Conservation (phyloP, 92 coral and sea anemone species). For the Palythoa heliodiscus region DNA sequence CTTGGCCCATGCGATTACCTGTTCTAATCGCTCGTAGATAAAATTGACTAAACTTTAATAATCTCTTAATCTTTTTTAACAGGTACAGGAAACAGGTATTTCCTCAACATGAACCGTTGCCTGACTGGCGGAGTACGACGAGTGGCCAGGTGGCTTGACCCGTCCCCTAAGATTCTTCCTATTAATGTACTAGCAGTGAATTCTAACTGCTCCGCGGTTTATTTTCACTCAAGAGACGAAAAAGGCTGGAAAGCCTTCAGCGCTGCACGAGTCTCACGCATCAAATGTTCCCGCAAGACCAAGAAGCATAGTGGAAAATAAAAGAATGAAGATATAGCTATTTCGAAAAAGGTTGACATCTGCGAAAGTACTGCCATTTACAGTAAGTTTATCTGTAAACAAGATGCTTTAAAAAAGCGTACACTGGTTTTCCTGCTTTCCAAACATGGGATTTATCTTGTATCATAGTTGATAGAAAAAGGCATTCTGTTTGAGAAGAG, state of each 20-base stretch:
- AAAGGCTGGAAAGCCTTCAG: slow-evolving; percentile 50
- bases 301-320: not conserved
- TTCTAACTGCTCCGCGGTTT: slow-evolving; percentile 47
- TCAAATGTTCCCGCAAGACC: not conserved
- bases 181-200: slow-evolving; percentile 73
- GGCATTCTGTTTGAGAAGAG: too few relatives aligned
- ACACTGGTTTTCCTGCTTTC: too few relatives aligned
- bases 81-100: slow-evolving; percentile 53
- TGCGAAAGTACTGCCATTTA: too few relatives aligned
- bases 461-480: too few relatives aligned
- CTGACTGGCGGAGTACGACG: slow-evolving; percentile 77
- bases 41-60: not conserved
- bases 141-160: slow-evolving; percentile 79
- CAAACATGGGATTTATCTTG: too few relatives aligned
- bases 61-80: not conserved
- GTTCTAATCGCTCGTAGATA: not conserved
- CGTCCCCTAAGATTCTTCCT: slow-evolving; percentile 63
- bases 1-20: too few relatives aligned
- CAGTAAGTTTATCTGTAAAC: too few relatives aligned
- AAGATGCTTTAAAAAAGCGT: too few relatives aligned
- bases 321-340: not conserved
- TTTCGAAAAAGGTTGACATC: too few relatives aligned
- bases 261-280: not conserved
- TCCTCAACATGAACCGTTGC: slow-evolving; percentile 79
- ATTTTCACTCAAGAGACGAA: slow-evolving; percentile 50